phyloP scores from a whole-genome alignment of 1,140 invertebrate species.

The Neodiprion lecontei region DNA sequence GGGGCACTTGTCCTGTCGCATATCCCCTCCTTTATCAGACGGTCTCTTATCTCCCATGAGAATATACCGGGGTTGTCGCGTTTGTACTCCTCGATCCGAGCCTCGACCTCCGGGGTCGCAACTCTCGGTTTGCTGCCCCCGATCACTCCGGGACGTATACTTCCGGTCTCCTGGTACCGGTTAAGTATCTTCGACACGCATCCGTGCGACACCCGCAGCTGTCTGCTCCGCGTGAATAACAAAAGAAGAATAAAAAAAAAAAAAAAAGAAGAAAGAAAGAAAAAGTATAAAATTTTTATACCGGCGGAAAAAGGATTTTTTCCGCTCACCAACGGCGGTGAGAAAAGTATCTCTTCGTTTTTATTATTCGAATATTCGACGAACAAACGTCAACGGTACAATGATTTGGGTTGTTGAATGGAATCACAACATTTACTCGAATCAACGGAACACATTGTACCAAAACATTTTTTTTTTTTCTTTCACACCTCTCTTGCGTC shows the following conservation, averaged over 20 bases:
- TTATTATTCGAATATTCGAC: background rate
- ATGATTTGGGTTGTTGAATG: too few species aligned
- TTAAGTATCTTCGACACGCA: slow-evolving; percentile 86
- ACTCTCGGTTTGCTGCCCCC: slow-evolving; percentile 81
- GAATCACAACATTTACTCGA: too few species aligned
- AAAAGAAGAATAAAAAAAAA: too few species aligned
- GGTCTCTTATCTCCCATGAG: slow-evolving; percentile 90
- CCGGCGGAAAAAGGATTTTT: slow-evolving; percentile 9
- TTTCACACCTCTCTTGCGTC: too few species aligned
- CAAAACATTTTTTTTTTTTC: too few species aligned
- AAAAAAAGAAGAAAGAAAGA: slow-evolving; percentile 7
- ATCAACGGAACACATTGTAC: too few species aligned
- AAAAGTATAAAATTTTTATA: slow-evolving; percentile 7
- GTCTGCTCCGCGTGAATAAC: slow-evolving; percentile 50
- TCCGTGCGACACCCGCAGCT: slow-evolving; percentile 81
- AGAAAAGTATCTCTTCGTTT: background rate
- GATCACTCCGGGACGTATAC: slow-evolving; percentile 82
- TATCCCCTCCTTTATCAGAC: slow-evolving; percentile 81
- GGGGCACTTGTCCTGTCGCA: slow-evolving; percentile 83
- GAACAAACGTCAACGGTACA: too few species aligned
- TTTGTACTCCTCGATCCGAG: slow-evolving; percentile 86
- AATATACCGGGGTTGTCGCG: slow-evolving; percentile 88
- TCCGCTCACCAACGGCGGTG: too few species aligned
- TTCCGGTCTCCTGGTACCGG: slow-evolving; percentile 84
- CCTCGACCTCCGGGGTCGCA: slow-evolving; percentile 81